These are phyloP conservation scores for Dolichallabes microphthalmus DNA, from an alignment of 2,113 vertebrate species.

Conservation along the genomic window DNA sequence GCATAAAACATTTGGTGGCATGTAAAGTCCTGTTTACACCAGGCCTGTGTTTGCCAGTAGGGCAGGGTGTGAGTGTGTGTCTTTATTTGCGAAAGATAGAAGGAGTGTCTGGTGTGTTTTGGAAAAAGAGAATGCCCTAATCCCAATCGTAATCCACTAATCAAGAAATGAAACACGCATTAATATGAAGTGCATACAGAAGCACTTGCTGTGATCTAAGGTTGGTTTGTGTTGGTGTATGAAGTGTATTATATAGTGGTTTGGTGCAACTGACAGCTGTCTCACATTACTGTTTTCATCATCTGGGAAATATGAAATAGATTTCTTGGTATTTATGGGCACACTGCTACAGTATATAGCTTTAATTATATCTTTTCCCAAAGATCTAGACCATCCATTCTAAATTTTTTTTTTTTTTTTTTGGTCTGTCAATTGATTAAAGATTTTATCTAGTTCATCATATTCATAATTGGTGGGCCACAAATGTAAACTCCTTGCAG, in stretches of 20 bases:
- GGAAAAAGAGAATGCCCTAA: background rate
- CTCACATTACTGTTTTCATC: background rate
- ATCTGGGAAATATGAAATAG: background rate
- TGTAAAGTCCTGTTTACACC: constrained; percentile 48
- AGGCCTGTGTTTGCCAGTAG: constrained; percentile 21
- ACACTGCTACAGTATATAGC: background rate
- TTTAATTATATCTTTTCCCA: background rate
- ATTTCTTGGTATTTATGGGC: background rate
- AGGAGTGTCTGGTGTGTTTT: background rate
- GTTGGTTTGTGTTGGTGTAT: background rate
- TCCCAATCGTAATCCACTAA: background rate
- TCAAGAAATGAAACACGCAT: background rate
- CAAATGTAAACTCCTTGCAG: no score
- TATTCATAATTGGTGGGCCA: no score
- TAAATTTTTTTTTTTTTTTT: no score
- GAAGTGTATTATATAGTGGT: background rate
- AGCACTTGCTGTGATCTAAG: constrained; percentile 13
- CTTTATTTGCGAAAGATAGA: constrained; percentile 1
- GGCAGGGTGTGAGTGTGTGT: background rate
- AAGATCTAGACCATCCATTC: background rate
- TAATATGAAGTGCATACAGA: background rate
- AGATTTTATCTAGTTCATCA: no score
- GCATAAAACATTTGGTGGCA: constrained; percentile 68
- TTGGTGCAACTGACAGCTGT: constrained; percentile 1
- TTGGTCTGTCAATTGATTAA: no score